A percentile compares a stretch with the other conserved stretches of the same genome.
Evolutionary conservation across 1,140 invertebrate genomes (phyloP).

Genomic region (Atta texana): DNA sequence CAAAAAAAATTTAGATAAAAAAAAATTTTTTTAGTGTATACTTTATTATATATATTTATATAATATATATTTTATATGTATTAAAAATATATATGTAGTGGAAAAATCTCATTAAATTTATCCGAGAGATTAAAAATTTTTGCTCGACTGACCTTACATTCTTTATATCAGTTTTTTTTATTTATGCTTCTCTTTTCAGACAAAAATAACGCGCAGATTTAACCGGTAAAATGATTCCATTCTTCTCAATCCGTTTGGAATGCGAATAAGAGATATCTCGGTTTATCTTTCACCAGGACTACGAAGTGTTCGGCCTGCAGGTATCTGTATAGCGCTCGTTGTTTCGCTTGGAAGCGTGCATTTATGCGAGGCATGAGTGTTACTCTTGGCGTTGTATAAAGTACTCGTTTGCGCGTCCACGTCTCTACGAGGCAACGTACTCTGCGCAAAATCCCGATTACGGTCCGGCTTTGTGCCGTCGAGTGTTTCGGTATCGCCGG

Average conservation of each 20-base stretch:
- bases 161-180: background rate
- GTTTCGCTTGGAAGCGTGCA: slow-evolving; percentile 18
- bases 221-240: background rate
- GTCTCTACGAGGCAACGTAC: background rate
- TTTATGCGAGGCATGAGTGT: slow-evolving; percentile 35
- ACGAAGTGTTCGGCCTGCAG: background rate
- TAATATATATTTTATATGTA: background rate
- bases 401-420: slow-evolving; percentile 40
- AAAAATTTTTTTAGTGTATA: background rate
- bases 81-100: background rate
- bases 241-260: slow-evolving; percentile 27
- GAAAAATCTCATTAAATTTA: background rate
- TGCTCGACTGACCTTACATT: background rate
- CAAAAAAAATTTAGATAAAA: too few relatives aligned
- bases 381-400: slow-evolving; percentile 25
- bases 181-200: background rate
- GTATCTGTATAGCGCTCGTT: slow-evolving; percentile 19
- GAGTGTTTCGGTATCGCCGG: slow-evolving; percentile 26
- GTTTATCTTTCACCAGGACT: slow-evolving; percentile 34
- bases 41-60: background rate
- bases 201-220: slow-evolving; percentile 7
- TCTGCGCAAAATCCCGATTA: slow-evolving; percentile 47
- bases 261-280: slow-evolving; percentile 50
- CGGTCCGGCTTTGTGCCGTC: slow-evolving; percentile 52
- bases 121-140: background rate